Percentiles rank a stretch among this genome's conserved stretches.
Conservation (phyloP, 2,797 vertebrate genomes). For the Balearica regulorum region DNA sequence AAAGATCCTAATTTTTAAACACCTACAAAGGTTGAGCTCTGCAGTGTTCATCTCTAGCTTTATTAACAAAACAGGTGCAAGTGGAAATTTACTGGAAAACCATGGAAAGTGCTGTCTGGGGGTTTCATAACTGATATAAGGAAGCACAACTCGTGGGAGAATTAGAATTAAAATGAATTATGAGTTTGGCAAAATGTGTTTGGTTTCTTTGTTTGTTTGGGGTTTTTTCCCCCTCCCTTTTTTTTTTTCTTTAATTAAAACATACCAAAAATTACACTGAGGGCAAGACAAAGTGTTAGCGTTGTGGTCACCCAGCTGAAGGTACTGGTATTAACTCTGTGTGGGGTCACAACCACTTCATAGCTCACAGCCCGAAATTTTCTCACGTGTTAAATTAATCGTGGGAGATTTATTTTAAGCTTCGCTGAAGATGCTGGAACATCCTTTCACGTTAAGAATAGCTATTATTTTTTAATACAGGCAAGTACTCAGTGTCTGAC, state of each 20-base stretch:
- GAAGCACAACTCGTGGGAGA: neutral
- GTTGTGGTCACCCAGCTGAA: slow-evolving; percentile 13
- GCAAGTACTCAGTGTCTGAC: neutral
- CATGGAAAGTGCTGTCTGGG: neutral
- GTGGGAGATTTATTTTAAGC: slow-evolving; percentile 11
- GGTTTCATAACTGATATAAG: slow-evolving; percentile 10
- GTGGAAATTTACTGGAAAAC: neutral
- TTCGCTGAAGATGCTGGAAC: neutral
- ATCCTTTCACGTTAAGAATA: neutral
- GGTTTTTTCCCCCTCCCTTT: neutral
- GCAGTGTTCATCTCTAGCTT: slow-evolving; percentile 4
- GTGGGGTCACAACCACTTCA: neutral
- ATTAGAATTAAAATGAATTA: slow-evolving; percentile 33
- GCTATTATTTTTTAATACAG: neutral
- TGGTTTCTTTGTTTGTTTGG: neutral
- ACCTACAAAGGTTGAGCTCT: slow-evolving; percentile 30
- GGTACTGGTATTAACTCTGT: neutral
- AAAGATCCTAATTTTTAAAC: neutral
- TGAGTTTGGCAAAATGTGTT: slow-evolving; percentile 1
- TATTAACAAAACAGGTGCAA: neutral
- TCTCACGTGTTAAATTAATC: slow-evolving; percentile 14
- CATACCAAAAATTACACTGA: neutral
- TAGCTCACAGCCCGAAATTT: neutral
- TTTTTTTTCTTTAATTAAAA: slow-evolving; percentile 1
- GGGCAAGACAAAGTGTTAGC: neutral